Evolutionary conservation across 2,113 vertebrate genomes (phyloP), one percentile per base, ranked within the genome.

Genomic region (Solea solea): DNA sequence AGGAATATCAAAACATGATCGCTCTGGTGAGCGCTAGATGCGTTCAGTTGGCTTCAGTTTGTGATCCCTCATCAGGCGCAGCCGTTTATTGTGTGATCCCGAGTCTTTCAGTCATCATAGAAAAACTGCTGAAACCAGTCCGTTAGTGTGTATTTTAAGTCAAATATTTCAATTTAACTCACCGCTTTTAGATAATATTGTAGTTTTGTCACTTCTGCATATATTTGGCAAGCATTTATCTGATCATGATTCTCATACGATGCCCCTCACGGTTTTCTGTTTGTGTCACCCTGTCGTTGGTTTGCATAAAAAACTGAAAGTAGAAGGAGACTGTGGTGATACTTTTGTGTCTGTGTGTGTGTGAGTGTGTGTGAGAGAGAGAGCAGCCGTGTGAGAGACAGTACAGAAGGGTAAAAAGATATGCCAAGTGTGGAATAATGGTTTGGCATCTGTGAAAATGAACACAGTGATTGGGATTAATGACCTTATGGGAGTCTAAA

Each of bases 401-500:
- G 53, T 76, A 58, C 79, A 83, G 77, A 69, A 77, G 79, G 69
- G 83, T 83, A 84, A 84, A 90, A 87, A 86, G 82, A 90, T 74
- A 88, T 86, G 84, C 89, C 81, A 86, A 81, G 77, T 82, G 79
- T 76, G 68, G 85, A 88, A 89, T 90, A 88, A 87, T 85, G 86
- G 78, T 74, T 81, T 92, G 89, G 88, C 89, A 86, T 87, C 88
- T 90, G 86, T 86, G 88, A 89, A 90, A 91, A 88, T 88, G 90
- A 91, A 89, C 84, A 89, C 82, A 63, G 71, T 91, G 84, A 92
- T 92, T 88, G 84, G 89, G 88, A 92, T 92, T 90, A 92, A 92
- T 91, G 89, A 91, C 88, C 84, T 92, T 89, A 90, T 86, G 81
- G 85, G 80, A 86, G 73, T 10, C 84, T 83, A 90, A 91, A 90